Base-by-base conservation (phyloP, 2,797 vertebrate species). In the Anabas testudineus region DNA sequence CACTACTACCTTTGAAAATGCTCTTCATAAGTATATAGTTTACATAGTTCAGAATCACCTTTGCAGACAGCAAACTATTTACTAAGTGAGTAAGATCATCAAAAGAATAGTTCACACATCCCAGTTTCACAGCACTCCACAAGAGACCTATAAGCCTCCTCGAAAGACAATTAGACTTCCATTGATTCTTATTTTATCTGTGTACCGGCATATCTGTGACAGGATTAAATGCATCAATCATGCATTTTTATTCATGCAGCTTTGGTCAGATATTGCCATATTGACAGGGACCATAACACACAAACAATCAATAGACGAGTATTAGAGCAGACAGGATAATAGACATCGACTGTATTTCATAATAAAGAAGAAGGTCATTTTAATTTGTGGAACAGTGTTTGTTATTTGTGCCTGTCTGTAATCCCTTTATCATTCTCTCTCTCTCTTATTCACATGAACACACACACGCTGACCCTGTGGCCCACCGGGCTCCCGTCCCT, bases 261-360 rank as follows among this genome's bases (percentile, higher is more conserved):
- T 1, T 3, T 3, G 60, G 60, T 79, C 81, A 47, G 0, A 18
- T 56, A 53, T 45, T 67, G 68, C 74, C 78, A 63, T n/a, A 43
- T 43, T 10, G 42, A 19, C 42, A 22, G 52, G 61, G 47, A 62
- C 53, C 62, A 19, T 1, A 32, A 51, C 63, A 18, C 68, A 87
- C 70, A 58, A 67, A 87, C 82, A 84, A 90, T 91, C 88, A 88
- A 89, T 83, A 64, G 63, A 59, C n/a, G 14, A 36, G 41, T 21
- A 82, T 59, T 41, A 67, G 56, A 81, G 68, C 30, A 55, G 64
- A 81, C 71, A 64, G 76, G 66, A 66, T 66, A 68, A 49, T 70
- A 10, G 66, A 68, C 69, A 75, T 80, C 16, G 66, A 84, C 56
- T 54, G 12, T 66, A 80, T 76, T 76, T 84, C 81, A 79, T 78